A percentile compares a stretch with the other conserved stretches of the same genome.
phyloP scores from a whole-genome alignment of 2,888 invertebrate genomes.

The Ectemnius continuus region DNA sequence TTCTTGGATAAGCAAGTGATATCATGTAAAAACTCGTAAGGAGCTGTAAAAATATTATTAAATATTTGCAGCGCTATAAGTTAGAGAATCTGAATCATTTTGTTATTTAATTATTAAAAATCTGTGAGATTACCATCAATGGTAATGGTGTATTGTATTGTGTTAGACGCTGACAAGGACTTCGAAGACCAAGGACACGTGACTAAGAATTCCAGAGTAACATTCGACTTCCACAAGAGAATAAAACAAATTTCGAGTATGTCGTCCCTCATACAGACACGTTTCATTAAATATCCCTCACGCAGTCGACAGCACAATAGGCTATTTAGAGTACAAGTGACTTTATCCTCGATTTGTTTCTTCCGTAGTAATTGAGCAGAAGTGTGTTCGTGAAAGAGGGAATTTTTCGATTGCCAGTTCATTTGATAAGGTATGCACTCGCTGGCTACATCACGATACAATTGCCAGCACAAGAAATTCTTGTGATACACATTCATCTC shows the following conservation, averaged over 20 bases:
- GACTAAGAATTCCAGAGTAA: conserved; percentile 84
- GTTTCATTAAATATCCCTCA: conserved; percentile 85
- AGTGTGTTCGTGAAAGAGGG: conserved; percentile 80
- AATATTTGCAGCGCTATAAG: background rate
- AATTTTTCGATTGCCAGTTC: conserved; percentile 77
- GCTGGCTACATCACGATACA: conserved; percentile 65
- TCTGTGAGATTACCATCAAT: conserved; percentile 73
- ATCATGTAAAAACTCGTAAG: conserved; percentile 87
- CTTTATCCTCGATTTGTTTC: conserved; percentile 83
- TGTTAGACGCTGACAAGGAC: conserved; percentile 70
- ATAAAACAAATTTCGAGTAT: conserved; percentile 83
- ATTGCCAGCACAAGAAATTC: conserved; percentile 79
- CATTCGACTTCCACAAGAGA: conserved; percentile 86
- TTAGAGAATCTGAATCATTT: background rate
- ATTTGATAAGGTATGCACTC: conserved; percentile 49
- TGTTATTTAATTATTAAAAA: background rate
- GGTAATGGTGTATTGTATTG: conserved; percentile 77
- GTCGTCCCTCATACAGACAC: conserved; percentile 79
- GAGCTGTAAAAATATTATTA: conserved; percentile 77
- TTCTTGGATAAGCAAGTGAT: conserved; percentile 84
- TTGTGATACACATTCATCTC: conserved; percentile 82
- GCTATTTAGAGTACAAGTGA: conserved; percentile 82
- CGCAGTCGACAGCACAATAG: conserved; percentile 86
- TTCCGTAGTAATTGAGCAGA: conserved; percentile 81
- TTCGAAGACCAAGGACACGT: conserved; percentile 82